Conservation (phyloP, 1,140 invertebrate species). For the Nilaparvata lugens region DNA sequence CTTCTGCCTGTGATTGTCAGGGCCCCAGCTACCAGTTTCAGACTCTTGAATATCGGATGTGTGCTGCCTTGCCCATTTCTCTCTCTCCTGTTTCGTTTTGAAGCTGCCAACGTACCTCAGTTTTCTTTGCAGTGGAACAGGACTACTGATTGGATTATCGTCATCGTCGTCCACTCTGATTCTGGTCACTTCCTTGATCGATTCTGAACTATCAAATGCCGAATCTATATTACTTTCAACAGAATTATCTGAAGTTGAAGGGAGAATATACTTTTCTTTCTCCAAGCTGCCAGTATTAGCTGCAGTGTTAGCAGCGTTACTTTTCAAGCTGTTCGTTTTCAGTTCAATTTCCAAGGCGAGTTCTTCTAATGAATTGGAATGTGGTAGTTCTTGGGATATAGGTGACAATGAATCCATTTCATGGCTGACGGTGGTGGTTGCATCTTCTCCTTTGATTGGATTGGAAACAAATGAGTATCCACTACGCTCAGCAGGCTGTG, state of each 20-base stretch:
- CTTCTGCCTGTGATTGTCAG: background rate
- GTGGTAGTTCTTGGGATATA: slow-evolving; percentile 1
- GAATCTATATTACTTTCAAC: background rate
- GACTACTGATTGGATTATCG: background rate
- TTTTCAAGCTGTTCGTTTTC: slow-evolving; percentile 19
- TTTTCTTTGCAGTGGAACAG: slow-evolving; percentile 13
- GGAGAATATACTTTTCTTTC: background rate
- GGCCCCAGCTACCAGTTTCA: background rate
- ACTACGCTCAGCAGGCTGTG: background rate
- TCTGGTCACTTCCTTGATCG: background rate
- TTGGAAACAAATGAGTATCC: slow-evolving; percentile 7
- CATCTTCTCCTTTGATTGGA: slow-evolving; percentile 7
- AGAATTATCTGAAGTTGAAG: background rate
- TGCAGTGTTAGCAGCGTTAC: background rate
- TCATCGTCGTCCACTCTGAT: background rate
- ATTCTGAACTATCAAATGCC: background rate
- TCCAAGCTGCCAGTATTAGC: background rate
- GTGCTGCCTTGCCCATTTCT: slow-evolving; percentile 23
- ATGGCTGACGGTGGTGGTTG: background rate
- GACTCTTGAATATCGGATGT: slow-evolving; percentile 1
- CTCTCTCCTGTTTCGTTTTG: slow-evolving; percentile 31
- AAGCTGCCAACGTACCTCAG: slow-evolving; percentile 34
- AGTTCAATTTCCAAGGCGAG: slow-evolving; percentile 26
- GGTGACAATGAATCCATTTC: slow-evolving; percentile 4
- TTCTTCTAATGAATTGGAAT: slow-evolving; percentile 26